Percentiles rank a stretch among this genome's conserved stretches.
phyloP scores from a whole-genome alignment of 2,888 invertebrate species.

The Pammene fasciana region DNA sequence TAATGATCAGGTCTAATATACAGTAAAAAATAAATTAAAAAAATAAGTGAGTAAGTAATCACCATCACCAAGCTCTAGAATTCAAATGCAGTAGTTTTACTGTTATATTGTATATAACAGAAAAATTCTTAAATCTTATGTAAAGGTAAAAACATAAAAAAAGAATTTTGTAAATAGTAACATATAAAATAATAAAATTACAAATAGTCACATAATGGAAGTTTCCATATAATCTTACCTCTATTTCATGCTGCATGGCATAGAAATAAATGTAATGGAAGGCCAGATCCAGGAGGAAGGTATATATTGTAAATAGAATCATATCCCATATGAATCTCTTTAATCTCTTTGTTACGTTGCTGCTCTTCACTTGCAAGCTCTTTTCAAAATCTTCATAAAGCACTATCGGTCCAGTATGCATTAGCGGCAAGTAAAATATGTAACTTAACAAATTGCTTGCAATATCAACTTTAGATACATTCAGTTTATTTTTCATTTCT shows the following conservation, averaged over 20 bases:
- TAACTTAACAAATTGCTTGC: constrained; percentile 86
- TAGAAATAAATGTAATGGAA: constrained; percentile 93
- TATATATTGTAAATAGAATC: constrained; percentile 86
- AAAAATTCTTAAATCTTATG: too few relatives aligned
- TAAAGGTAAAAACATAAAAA: neutral
- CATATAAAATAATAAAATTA: too few relatives aligned
- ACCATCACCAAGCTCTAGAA: too few relatives aligned
- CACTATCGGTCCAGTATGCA: constrained; percentile 93
- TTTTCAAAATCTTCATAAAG: constrained; percentile 87
- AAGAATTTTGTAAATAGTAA: neutral
- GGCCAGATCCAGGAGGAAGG: constrained; percentile 86
- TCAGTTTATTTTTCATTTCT: constrained; percentile 54
- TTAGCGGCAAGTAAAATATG: constrained; percentile 91
- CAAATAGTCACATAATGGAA: constrained; percentile 1
- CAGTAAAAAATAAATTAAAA: too few relatives aligned
- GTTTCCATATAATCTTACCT: constrained; percentile 68
- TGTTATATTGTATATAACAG: too few relatives aligned
- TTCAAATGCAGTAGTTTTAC: too few relatives aligned
- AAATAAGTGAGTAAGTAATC: too few relatives aligned
- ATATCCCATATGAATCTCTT: constrained; percentile 74
- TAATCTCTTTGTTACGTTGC: constrained; percentile 60
- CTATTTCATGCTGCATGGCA: constrained; percentile 87
- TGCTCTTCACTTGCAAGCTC: constrained; percentile 60
- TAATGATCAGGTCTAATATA: neutral
- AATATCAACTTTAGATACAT: constrained; percentile 43